A percentile compares a stretch with the other conserved stretches of the same genome.
Evolutionary conservation across 2,888 invertebrate species (phyloP).

Genomic region (Cheilosia scutellata): DNA sequence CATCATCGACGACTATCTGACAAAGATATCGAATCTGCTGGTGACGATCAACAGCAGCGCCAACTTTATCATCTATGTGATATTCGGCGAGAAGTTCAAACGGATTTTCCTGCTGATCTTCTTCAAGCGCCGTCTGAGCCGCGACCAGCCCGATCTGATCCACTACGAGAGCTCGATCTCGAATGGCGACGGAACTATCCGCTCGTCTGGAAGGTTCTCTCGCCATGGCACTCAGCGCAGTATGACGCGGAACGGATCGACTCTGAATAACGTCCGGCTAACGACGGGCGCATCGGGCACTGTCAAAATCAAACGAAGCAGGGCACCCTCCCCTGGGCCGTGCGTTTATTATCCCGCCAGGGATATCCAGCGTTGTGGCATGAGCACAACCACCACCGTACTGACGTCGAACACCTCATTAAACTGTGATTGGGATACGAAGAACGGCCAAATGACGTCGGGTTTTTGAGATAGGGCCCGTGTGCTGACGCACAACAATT

Average conservation of each 20-base stretch:
- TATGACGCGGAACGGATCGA: slow-evolving; percentile 80
- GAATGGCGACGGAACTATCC: slow-evolving; percentile 89
- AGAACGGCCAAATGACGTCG: slow-evolving; percentile 83
- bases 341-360: slow-evolving; percentile 84
- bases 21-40: slow-evolving; percentile 94
- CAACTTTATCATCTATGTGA: slow-evolving; percentile 98
- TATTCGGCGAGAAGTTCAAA: slow-evolving; percentile 98
- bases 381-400: slow-evolving; percentile 79
- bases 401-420: slow-evolving; percentile 80
- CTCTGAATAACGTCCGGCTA: slow-evolving; percentile 82
- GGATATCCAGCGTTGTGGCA: slow-evolving; percentile 80
- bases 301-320: slow-evolving; percentile 82
- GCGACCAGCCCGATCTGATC: slow-evolving; percentile 90
- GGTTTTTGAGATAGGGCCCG: slow-evolving; percentile 80
- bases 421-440: slow-evolving; percentile 82
- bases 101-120: slow-evolving; percentile 92
- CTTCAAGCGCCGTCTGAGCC: slow-evolving; percentile 87
- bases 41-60: slow-evolving; percentile 99
- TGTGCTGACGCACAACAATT: slow-evolving; percentile 63
- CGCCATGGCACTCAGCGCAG: slow-evolving; percentile 85
- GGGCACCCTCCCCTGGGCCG: slow-evolving; percentile 84
- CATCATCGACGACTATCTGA: slow-evolving; percentile 88
- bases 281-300: slow-evolving; percentile 80
- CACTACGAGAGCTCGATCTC: slow-evolving; percentile 94
- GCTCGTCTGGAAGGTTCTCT: slow-evolving; percentile 86